phyloP scores from a whole-genome alignment of 2,888 invertebrate species.

The Germaria angustata region DNA sequence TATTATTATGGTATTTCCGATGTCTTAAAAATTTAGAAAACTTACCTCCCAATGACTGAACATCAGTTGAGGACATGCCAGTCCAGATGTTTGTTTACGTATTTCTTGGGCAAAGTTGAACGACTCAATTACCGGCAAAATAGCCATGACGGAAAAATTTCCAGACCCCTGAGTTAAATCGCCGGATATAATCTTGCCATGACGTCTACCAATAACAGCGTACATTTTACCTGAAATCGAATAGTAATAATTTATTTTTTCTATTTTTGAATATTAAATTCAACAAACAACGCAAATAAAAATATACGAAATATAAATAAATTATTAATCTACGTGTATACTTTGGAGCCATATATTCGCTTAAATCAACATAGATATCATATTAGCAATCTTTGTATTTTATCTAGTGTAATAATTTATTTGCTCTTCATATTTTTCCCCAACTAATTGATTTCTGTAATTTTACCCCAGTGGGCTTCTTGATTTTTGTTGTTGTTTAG shows the following conservation, averaged over 20 bases:
- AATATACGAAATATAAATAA: neutral
- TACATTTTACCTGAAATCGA: conserved; percentile 88
- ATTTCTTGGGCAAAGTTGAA: conserved; percentile 97
- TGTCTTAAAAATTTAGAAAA: conserved; percentile 50
- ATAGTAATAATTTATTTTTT: neutral
- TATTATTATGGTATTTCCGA: too few relatives aligned
- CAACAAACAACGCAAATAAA: neutral
- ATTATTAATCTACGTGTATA: neutral
- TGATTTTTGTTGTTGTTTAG: neutral
- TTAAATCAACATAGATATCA: neutral
- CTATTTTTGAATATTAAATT: neutral
- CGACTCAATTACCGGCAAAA: conserved; percentile 97
- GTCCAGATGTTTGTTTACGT: conserved; percentile 96
- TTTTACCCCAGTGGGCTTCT: neutral
- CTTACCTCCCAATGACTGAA: conserved; percentile 99
- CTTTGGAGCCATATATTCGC: neutral
- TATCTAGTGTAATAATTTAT: conserved; percentile 3
- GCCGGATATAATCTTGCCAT: conserved; percentile 93
- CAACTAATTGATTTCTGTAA: conserved; percentile 32
- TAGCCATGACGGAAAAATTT: conserved; percentile 92
- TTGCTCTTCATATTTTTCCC: neutral
- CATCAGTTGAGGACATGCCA: conserved; percentile 95
- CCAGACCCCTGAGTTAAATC: conserved; percentile 95
- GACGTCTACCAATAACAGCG: conserved; percentile 91
- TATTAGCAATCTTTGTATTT: conserved; percentile 8